A percentile compares a stretch with the other conserved stretches of the same genome.
These are phyloP conservation scores for Naja naja DNA, from an alignment of 2,113 vertebrate genomes.

Conservation along the genomic window DNA sequence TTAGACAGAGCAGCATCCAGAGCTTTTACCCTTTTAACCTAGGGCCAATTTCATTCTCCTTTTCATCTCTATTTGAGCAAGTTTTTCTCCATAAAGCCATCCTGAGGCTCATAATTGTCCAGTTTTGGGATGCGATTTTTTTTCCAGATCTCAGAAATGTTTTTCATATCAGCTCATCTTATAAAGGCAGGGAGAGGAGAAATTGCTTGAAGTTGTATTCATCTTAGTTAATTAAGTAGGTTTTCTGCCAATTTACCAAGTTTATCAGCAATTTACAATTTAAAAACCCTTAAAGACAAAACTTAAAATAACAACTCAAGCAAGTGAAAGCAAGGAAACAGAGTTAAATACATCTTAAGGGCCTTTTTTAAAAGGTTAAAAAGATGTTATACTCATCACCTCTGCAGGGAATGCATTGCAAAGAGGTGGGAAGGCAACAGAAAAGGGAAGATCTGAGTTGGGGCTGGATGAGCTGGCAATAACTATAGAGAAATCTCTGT, in stretches of 20 bases:
- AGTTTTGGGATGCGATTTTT: background rate
- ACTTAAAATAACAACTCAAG: background rate
- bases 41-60: constrained; percentile 4
- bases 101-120: background rate
- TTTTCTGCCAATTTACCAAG: background rate
- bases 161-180: background rate
- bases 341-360: background rate
- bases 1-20: constrained; percentile 35
- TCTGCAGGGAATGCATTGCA: background rate
- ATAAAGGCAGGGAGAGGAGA: background rate
- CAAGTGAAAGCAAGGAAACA: background rate
- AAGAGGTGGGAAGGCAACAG: background rate
- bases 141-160: background rate
- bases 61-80: background rate
- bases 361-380: background rate
- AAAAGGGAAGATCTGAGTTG: background rate
- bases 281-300: background rate
- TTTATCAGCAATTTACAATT: background rate
- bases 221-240: background rate
- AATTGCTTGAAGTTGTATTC: background rate
- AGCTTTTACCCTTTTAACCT: constrained; percentile 39
- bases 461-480: background rate
- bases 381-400: background rate
- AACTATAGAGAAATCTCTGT: background rate
- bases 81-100: background rate